These are phyloP conservation scores for Colletes gigas DNA, from an alignment of 1,140 invertebrate species.

Conservation along the genomic window DNA sequence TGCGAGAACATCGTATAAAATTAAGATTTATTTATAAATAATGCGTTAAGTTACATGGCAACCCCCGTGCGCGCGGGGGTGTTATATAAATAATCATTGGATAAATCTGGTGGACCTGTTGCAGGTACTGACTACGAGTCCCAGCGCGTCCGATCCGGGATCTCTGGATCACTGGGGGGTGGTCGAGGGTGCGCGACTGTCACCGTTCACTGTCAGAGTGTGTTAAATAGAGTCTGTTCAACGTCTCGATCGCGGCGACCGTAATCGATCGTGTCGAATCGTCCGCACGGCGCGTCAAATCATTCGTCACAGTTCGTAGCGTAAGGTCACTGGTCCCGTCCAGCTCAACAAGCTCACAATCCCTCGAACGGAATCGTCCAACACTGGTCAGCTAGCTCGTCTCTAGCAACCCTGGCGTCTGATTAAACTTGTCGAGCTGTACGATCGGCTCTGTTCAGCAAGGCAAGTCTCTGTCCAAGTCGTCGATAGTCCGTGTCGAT, in stretches of 20 bases:
- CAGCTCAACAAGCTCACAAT: too few relatives aligned
- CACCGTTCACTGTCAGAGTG: conserved; percentile 39
- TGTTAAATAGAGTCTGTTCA: conserved; percentile 15
- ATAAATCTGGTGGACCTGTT: conserved; percentile 69
- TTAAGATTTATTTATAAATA: conserved; percentile 81
- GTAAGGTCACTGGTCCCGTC: conserved; percentile 43
- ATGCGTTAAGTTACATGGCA: conserved; percentile 79
- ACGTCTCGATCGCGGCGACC: not conserved
- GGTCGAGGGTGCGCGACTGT: conserved; percentile 42
- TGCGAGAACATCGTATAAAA: conserved; percentile 60
- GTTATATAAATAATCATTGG: conserved; percentile 79
- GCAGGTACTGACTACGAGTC: conserved; percentile 77
- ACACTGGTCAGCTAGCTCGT: too few relatives aligned
- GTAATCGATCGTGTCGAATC: not conserved
- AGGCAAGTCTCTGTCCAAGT: not conserved
- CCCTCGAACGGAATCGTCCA: too few relatives aligned
- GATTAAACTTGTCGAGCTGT: too few relatives aligned
- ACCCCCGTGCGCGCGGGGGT: conserved; percentile 50
- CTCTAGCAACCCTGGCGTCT: too few relatives aligned
- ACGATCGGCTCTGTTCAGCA: too few relatives aligned
- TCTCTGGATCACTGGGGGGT: conserved; percentile 25
- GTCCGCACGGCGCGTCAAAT: not conserved
- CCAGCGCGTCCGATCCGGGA: conserved; percentile 45
- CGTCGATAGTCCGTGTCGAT: conserved; percentile 2
- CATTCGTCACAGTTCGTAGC: conserved; percentile 36